These are phyloP conservation scores for Atrina japonica DNA, from an alignment of 2,888 invertebrate species.

Conservation along the genomic window DNA sequence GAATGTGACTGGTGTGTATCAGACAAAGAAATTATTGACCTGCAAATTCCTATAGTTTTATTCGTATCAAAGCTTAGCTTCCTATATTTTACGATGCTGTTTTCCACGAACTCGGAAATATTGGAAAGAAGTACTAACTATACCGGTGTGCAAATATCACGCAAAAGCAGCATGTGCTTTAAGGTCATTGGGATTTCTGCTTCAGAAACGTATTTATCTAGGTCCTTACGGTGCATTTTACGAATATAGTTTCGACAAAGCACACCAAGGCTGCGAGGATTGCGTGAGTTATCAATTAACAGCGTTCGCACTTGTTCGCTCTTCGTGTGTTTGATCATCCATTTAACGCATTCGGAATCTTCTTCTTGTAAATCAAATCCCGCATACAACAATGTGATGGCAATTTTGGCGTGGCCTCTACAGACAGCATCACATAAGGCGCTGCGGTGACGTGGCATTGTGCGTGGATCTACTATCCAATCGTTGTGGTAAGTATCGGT, in stretches of 20 bases:
- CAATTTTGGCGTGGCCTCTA: constrained; percentile 25
- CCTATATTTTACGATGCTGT: too few species aligned
- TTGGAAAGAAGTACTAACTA: too few species aligned
- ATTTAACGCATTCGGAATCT: constrained; percentile 2
- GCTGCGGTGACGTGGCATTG: constrained; percentile 23
- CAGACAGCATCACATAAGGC: constrained; percentile 36
- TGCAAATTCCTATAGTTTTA: too few species aligned
- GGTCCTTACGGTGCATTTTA: constrained; percentile 10
- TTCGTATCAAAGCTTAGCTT: too few species aligned
- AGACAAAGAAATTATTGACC: too few species aligned
- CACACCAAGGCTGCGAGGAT: constrained; percentile 17
- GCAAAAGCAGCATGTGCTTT: constrained; percentile 25
- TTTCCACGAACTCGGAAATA: too few species aligned
- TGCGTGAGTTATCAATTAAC: constrained; percentile 8
- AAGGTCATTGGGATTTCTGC: constrained; percentile 27
- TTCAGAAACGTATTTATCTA: constrained; percentile 18
- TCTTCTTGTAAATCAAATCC: constrained; percentile 27
- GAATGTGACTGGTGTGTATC: too few species aligned
- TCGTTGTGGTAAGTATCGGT: constrained; percentile 12
- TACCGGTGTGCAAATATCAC: constrained; percentile 15
- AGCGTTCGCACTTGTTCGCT: constrained; percentile 15
- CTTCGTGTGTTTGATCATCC: constrained; percentile 33
- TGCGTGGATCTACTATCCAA: constrained; percentile 11
- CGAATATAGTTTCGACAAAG: constrained; percentile 30
- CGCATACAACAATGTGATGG: constrained; percentile 16